Evolutionary conservation across 2,888 invertebrate species (phyloP).

Genomic region (Calliopum simillimum): DNA sequence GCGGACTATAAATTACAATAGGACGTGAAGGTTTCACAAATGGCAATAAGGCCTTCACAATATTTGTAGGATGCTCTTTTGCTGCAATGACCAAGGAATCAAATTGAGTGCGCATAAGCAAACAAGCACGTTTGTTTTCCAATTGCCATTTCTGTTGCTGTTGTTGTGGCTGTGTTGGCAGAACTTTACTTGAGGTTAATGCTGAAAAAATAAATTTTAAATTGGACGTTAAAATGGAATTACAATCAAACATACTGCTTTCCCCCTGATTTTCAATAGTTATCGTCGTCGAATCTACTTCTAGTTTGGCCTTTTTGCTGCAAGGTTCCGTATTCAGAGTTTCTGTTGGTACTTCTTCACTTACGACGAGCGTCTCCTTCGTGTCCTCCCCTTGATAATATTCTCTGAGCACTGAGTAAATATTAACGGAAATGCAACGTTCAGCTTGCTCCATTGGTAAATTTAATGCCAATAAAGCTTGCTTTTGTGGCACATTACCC

Average conservation of each 20-base stretch:
- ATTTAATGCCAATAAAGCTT: constrained; percentile 83
- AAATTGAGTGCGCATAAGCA: constrained; percentile 73
- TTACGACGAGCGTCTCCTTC: neutral
- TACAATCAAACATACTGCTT: constrained; percentile 37
- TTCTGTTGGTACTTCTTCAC: constrained; percentile 8
- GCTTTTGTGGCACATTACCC: constrained; percentile 83
- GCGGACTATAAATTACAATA: constrained; percentile 84
- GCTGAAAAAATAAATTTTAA: neutral
- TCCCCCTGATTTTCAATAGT: neutral
- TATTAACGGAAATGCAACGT: constrained; percentile 80
- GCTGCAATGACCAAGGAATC: constrained; percentile 83
- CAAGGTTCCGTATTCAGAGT: constrained; percentile 46
- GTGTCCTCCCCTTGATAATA: constrained; percentile 71
- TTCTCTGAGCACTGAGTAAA: constrained; percentile 79
- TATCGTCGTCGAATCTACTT: neutral
- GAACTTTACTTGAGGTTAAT: constrained; percentile 38
- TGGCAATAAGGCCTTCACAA: constrained; percentile 79
- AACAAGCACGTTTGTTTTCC: constrained; percentile 76
- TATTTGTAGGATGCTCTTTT: constrained; percentile 87
- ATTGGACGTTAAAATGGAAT: neutral
- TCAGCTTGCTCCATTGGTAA: constrained; percentile 77
- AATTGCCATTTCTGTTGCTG: constrained; percentile 73
- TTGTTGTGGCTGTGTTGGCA: constrained; percentile 44
- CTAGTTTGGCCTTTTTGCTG: constrained; percentile 48
- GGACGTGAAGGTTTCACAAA: constrained; percentile 85